Base-by-base conservation (phyloP, 2,888 invertebrate genomes). In the Copidosoma aretas region DNA sequence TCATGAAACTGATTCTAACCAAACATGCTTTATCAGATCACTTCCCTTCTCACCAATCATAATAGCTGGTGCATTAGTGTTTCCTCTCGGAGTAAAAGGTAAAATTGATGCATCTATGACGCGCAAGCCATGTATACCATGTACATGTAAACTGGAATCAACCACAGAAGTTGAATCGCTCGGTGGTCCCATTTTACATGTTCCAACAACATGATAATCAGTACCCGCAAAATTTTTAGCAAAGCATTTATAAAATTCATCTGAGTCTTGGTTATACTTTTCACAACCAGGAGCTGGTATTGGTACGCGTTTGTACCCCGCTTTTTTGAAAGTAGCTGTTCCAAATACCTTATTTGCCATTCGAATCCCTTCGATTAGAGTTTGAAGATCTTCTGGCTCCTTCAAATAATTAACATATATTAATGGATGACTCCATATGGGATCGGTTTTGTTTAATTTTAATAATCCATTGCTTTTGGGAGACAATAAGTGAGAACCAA, bases 11-110 rank as follows among this genome's bases (percentile, higher is more conserved):
- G n/a, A n/a, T n/a, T n/a, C 32, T 8, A 60, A 19, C 56, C 58
- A 64, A n/a, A 58, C 41, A n/a, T 64, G 14, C 41, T 64, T 64
- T 19, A 64, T 64, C 22, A 64, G 3, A 52, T 64, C 64, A n/a
- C 58, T 64, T 21, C 22, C 58, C n/a, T 64, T 64, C 22, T 64
- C 64, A 19, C 51, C 64, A 52, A 58, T 64, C 58, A 64, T 58
- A n/a, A 58, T 52, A 5, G 52, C 15, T 8, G 63, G 22, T n/a
- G 46, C 64, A 24, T 39, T 15, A 5, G 58, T 58, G 8, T 52
- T 64, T 2, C 49, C 58, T 10, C 51, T 39, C n/a, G 22, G 8
- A 19, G 58, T n/a, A 4, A 5, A 5, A n/a, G 64, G 64, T 58
- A 64, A 58, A 10, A 64, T 64, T 10, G 64, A 58, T 14, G 49